Conservation (phyloP, 2,113 vertebrate species). For the Sylvietta virens region DNA sequence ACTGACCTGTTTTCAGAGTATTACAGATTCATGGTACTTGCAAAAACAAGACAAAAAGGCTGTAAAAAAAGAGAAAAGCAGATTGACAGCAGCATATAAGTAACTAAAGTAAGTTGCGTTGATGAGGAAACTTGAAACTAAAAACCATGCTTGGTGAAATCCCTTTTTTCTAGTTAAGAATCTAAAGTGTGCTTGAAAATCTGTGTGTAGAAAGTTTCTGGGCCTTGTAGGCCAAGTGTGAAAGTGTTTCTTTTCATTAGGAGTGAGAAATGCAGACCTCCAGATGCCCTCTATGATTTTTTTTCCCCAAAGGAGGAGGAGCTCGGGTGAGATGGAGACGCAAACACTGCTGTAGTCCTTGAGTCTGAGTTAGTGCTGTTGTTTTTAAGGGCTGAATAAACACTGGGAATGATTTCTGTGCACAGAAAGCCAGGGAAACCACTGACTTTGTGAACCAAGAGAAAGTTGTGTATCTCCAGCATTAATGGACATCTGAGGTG, state of each 20-base stretch:
- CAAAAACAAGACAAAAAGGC: neutral
- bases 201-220: neutral
- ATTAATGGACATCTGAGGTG: neutral
- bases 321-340: neutral
- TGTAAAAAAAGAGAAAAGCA: neutral
- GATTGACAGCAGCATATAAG: neutral
- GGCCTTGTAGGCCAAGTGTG: neutral
- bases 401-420: neutral
- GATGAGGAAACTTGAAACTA: neutral
- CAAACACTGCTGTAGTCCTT: neutral
- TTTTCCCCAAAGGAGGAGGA: neutral
- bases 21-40: conserved; percentile 35
- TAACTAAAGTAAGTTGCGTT: neutral
- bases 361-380: neutral
- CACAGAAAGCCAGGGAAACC: neutral
- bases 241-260: neutral
- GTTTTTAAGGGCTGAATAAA: neutral
- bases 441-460: neutral
- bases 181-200: neutral
- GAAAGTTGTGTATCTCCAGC: neutral
- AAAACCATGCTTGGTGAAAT: neutral
- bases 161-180: neutral
- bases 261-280: neutral
- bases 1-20: conserved; percentile 61
- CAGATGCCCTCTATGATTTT: neutral